Base-by-base conservation (phyloP, 2,888 invertebrate species). In the Ditula angustiorana region DNA sequence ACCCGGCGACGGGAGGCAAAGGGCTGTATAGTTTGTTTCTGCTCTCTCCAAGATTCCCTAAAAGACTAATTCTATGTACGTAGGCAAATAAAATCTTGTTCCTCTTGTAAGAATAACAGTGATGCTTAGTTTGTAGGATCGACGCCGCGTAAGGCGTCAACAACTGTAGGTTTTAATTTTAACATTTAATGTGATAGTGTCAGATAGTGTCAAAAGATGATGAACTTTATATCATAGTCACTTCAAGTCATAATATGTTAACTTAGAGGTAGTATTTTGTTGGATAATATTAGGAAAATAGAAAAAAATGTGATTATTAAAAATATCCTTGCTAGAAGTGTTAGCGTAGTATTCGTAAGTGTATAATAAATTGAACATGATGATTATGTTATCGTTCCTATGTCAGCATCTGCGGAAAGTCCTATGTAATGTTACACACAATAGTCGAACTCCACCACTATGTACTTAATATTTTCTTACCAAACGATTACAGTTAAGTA, bases 241-340 rank as follows among this genome's bases (percentile, higher is more conserved):
- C 91, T 91, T 91, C 87, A 88, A 92, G 92, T 92, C 92, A 92
- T 92, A 92, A 92, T 92, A 92, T 88, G 87, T 90, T 87, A 89
- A 82, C 81, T 79, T 87, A 88, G 86, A 84, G 81, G 86, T 88
- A 88, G 87, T 84, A 84, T 83, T 79, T 80, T 79, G 82, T 82
- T 81, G 77, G 78, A 77, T 80, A 79, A 76, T 41, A 76, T 75
- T 71, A 74, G 76, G 80, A 82, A 83, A 80, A 71, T 64, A 74
- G 67, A 74, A 82, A 84, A 83, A 83, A 81, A 86, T 88, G 89
- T 90, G 91, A 90, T 90, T 80, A 75, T 72, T 57, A 53, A 50
- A 63, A 63, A 68, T 74, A 75, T 76, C 81, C 79, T 78, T 80
- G 74, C 77, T 85, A 85, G 82, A 82, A 78, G 78, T 64, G 53